These are phyloP conservation scores for Adineta ricciae DNA, from an alignment of 2,888 invertebrate species.

Conservation along the genomic window DNA sequence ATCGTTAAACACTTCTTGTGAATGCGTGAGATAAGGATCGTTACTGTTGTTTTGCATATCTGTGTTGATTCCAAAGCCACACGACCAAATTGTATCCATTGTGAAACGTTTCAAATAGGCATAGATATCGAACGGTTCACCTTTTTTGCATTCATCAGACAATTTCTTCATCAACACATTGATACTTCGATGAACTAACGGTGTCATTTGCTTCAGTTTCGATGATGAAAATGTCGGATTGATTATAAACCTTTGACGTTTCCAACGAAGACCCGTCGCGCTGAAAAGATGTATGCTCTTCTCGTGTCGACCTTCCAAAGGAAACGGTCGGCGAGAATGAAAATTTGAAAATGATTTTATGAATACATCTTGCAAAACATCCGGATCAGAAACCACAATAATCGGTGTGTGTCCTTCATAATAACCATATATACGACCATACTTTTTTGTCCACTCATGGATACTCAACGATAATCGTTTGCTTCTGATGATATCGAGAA, in stretches of 20 bases:
- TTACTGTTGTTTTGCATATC: conserved; percentile 28
- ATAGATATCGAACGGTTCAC: conserved; percentile 4
- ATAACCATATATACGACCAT: conserved; percentile 1
- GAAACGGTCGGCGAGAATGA: neutral
- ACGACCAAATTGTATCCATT: conserved; percentile 30
- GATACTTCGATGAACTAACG: conserved; percentile 12
- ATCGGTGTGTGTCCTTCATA: neutral
- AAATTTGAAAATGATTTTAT: conserved; percentile 8
- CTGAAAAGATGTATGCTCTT: neutral
- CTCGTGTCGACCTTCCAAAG: neutral
- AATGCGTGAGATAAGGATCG: conserved; percentile 17
- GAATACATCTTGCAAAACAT: neutral
- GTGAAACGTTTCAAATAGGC: conserved; percentile 27
- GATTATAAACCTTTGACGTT: conserved; percentile 52
- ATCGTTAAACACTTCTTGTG: neutral
- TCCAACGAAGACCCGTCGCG: conserved; percentile 48
- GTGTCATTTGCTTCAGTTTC: conserved; percentile 50
- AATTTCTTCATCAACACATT: conserved; percentile 19
- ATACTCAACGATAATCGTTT: neutral
- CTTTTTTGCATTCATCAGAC: neutral
- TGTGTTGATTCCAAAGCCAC: conserved; percentile 29
- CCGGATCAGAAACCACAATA: neutral
- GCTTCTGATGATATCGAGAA: neutral
- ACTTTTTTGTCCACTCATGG: neutral
- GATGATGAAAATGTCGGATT: conserved; percentile 52